Evolutionary conservation across 2,888 invertebrate genomes (phyloP).

Genomic region (Nomada ferruginata): DNA sequence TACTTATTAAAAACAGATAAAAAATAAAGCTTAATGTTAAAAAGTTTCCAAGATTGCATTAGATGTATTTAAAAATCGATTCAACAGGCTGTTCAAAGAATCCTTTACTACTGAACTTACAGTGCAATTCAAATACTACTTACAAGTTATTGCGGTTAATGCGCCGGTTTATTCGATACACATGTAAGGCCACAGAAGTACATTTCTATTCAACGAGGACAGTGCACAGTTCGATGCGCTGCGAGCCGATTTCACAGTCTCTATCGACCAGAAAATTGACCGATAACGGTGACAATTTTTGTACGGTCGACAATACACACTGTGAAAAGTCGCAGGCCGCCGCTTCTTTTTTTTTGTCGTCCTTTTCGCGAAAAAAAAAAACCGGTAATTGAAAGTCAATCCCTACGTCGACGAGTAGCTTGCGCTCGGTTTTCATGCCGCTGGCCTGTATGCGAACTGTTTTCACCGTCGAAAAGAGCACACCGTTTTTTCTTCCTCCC

Average conservation of each 20-base stretch:
- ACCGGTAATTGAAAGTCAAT: slow-evolving; percentile 67
- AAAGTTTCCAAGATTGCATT: too few species aligned
- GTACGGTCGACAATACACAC: slow-evolving; percentile 34
- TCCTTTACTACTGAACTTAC: too few species aligned
- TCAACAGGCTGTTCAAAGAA: too few species aligned
- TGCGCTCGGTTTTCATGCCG: slow-evolving; percentile 33
- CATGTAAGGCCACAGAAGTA: too few species aligned
- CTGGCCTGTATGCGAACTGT: slow-evolving; percentile 43
- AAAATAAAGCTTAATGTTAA: too few species aligned
- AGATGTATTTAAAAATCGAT: too few species aligned
- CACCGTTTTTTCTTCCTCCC: slow-evolving; percentile 24
- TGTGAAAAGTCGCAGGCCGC: slow-evolving; percentile 28
- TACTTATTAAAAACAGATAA: too few species aligned
- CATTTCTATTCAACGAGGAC: not conserved
- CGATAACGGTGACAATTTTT: slow-evolving; percentile 41
- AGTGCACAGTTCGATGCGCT: slow-evolving; percentile 1
- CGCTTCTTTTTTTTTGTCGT: slow-evolving; percentile 42
- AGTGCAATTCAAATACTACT: too few species aligned
- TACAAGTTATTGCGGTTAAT: too few species aligned
- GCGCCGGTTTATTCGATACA: too few species aligned
- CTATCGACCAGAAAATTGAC: slow-evolving; percentile 10
- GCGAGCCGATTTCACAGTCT: not conserved
- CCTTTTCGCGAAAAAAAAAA: slow-evolving; percentile 2
- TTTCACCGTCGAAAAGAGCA: slow-evolving; percentile 64
- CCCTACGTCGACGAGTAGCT: slow-evolving; percentile 54